Evolutionary conservation across 2,888 invertebrate genomes (phyloP), one percentile per base, ranked within the genome.

Genomic region (Hypena proboscidalis): DNA sequence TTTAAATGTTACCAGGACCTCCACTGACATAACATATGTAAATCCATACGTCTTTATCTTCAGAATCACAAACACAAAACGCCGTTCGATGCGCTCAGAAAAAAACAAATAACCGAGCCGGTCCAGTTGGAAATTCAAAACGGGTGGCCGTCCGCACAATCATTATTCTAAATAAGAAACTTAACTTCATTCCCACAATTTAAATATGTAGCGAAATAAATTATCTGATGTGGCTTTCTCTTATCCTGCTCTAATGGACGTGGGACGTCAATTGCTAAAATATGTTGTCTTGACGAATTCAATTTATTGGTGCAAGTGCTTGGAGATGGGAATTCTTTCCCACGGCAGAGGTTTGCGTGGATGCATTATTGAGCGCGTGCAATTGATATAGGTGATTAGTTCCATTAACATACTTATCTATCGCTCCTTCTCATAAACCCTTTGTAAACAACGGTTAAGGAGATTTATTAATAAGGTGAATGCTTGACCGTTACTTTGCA

Each of bases 31-130:
- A 87, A 88, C 89, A 88, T 89, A 90, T 90, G 90, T 90, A 83
- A 89, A 90, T 90, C 70, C 80, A 88, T 89, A 90, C 89, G 77
- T 85, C 87, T 88, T 90, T 90, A 90, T 90, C 90, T 88, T 84
- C 67, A 76, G 81, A 83, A 89, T 90, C 90, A 82, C 83, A 88
- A 85, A 85, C 81, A 79, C 82, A 72, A 70, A 79, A 78, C 61
- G 80, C 75, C 79, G 81, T 82, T 80, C 82, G 79, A 77, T 73
- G 69, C 73, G 78, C 77, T 76, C 77, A 67, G 66, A 64, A 80
- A 78, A 84, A 74, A 69, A 76, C 8, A 56, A 33, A 77, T 80
- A 77, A 68, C 61, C 58, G 49, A 68, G 64, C 63, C 74, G 57
- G 87, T 85, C 87, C 87, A 82, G 85, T 83, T 73, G 67, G 67